A percentile compares a stretch with the other conserved stretches of the same genome.
These are phyloP conservation scores for Ptychodera flava DNA, from an alignment of 35 echinoderm and acorn worm species.

Conservation along the genomic window DNA sequence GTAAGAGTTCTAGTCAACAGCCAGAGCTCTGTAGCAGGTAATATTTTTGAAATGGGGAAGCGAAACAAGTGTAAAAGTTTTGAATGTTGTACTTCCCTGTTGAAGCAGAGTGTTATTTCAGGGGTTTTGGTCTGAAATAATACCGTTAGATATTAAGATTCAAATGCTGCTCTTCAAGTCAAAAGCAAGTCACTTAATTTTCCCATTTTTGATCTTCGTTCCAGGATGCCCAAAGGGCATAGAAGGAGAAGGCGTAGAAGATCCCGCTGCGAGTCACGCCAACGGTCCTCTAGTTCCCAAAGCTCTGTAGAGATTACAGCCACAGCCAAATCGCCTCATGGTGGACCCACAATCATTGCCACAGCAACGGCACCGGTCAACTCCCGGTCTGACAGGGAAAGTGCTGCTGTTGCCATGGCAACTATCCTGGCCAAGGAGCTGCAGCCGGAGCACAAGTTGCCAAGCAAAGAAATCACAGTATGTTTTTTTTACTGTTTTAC, in stretches of 20 bases:
- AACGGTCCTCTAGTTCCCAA: conserved; percentile 62
- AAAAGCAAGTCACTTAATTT: too few relatives aligned
- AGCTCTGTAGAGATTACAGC: conserved; percentile 34
- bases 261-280: background rate
- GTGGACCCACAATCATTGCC: conserved; percentile 8
- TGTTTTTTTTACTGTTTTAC: too few relatives aligned
- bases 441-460: conserved; percentile 55
- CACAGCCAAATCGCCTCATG: conserved; percentile 2
- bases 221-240: background rate
- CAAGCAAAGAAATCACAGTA: conserved; percentile 53
- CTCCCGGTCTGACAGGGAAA: background rate
- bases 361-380: conserved; percentile 14
- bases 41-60: too few relatives aligned
- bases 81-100: too few relatives aligned
- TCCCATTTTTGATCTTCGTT: too few relatives aligned
- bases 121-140: too few relatives aligned
- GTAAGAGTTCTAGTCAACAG: too few relatives aligned
- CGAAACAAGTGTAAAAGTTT: too few relatives aligned
- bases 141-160: too few relatives aligned
- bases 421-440: conserved; percentile 46
- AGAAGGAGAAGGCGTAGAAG: background rate
- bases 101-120: too few relatives aligned
- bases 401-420: conserved; percentile 47
- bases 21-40: too few relatives aligned
- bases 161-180: too few relatives aligned